phyloP scores from a whole-genome alignment of 2,113 vertebrate genomes.

The Myrmecobius fasciatus region DNA sequence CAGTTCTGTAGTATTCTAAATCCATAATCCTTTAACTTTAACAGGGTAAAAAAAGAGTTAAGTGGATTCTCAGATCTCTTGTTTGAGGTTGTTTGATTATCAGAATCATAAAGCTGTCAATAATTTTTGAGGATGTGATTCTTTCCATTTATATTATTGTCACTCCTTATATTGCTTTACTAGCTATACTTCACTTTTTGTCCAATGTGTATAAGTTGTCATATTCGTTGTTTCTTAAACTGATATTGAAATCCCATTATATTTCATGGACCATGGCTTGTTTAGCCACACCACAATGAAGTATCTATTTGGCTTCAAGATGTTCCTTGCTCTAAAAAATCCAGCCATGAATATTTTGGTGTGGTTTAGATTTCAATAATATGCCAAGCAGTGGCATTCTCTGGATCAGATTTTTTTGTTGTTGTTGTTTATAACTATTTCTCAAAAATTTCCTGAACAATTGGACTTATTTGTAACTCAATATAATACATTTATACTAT shows the following conservation, averaged over 20 bases:
- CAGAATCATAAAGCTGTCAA: not conserved
- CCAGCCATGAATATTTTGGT: not conserved
- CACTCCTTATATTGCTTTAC: not conserved
- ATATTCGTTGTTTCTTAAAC: not conserved
- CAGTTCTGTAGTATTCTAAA: not conserved
- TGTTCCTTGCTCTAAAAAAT: not conserved
- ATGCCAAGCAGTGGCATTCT: not conserved
- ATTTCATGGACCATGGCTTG: not conserved
- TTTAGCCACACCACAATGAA: not conserved
- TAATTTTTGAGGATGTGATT: not conserved
- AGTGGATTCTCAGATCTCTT: not conserved
- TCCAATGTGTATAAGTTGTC: not conserved
- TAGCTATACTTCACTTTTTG: not conserved
- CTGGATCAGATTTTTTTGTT: not conserved
- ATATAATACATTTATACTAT: too few relatives aligned
- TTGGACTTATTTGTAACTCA: not conserved
- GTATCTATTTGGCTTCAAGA: not conserved
- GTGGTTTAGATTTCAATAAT: not conserved
- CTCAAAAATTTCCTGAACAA: not conserved
- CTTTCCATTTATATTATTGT: not conserved
- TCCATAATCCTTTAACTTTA: not conserved
- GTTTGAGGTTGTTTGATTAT: not conserved
- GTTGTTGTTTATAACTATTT: not conserved
- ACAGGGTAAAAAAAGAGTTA: fast-evolving
- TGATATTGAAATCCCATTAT: not conserved